A percentile compares a stretch with the other conserved stretches of the same genome.
These are phyloP conservation scores for Lucilia sericata DNA, from an alignment of 1,140 invertebrate genomes.

Conservation along the genomic window DNA sequence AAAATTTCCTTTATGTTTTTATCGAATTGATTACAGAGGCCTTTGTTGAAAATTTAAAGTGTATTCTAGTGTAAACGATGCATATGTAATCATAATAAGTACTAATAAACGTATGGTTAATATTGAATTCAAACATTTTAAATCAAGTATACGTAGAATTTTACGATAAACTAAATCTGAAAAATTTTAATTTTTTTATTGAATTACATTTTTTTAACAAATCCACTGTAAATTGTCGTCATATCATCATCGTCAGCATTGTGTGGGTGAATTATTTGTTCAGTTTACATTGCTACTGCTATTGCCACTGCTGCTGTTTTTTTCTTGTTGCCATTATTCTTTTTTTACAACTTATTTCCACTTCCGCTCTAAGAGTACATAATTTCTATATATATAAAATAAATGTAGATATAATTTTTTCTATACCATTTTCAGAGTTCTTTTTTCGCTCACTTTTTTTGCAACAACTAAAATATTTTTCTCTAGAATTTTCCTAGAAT, in stretches of 20 bases:
- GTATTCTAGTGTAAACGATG: too few relatives aligned
- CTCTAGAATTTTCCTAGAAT: constrained; percentile 20
- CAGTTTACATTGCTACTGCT: not conserved
- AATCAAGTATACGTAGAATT: too few relatives aligned
- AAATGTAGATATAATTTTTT: not conserved
- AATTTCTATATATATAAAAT: not conserved
- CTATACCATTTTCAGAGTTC: not conserved
- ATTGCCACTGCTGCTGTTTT: not conserved
- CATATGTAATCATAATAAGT: too few relatives aligned
- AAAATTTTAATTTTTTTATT: too few relatives aligned
- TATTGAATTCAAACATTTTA: too few relatives aligned
- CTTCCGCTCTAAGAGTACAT: constrained; percentile 26
- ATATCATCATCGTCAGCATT: not conserved
- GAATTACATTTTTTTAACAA: too few relatives aligned
- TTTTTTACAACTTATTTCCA: constrained; percentile 5
- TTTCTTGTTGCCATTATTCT: not conserved
- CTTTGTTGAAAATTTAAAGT: too few relatives aligned
- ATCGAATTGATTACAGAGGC: too few relatives aligned
- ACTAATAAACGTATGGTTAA: too few relatives aligned
- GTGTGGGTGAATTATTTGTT: constrained; percentile 12
- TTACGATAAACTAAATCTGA: too few relatives aligned
- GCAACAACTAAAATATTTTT: constrained; percentile 3
- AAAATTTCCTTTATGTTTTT: too few relatives aligned
- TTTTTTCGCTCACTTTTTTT: not conserved
- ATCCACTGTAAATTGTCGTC: not conserved